Evolutionary conservation across 2,113 vertebrate genomes (phyloP).

Genomic region (Daphoenositta chrysoptera): DNA sequence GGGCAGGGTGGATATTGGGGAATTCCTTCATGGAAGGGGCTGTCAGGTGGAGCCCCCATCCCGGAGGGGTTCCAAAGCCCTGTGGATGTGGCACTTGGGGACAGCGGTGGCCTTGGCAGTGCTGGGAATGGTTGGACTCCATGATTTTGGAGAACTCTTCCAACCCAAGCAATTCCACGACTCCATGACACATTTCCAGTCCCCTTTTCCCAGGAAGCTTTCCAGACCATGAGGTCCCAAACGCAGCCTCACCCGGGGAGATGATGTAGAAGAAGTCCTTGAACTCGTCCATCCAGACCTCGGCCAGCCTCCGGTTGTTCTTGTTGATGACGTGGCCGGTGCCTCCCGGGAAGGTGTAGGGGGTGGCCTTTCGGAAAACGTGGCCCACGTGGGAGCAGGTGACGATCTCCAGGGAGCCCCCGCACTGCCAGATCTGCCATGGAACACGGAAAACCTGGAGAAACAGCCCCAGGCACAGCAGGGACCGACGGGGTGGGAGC

Average conservation of each 20-base stretch:
- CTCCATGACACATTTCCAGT: fast-evolving
- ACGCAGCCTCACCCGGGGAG: constrained; percentile 81
- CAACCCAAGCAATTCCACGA: background rate
- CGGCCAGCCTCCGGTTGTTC: constrained; percentile 93
- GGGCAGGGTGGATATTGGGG: background rate
- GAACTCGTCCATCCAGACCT: constrained; percentile 99
- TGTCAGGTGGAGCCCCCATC: background rate
- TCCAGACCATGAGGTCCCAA: fast-evolving
- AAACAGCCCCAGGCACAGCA: fast-evolving
- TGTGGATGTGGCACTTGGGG: background rate
- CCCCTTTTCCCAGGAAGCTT: fast-evolving
- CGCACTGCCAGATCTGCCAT: constrained; percentile 93
- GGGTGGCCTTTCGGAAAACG: constrained; percentile 96
- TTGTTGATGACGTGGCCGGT: constrained; percentile 98
- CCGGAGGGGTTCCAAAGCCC: background rate
- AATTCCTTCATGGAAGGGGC: background rate
- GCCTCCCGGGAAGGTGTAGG: constrained; percentile 97
- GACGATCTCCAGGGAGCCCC: constrained; percentile 93
- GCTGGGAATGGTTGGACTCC: fast-evolving
- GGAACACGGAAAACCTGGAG: fast-evolving
- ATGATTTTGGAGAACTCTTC: fast-evolving
- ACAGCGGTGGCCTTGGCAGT: background rate
- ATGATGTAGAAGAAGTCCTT: constrained; percentile 99
- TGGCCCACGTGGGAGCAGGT: constrained; percentile 97
- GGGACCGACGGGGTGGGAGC: fast-evolving